Evolutionary conservation across 2,888 invertebrate species (phyloP), one percentile per base, ranked within the genome.

Genomic region (Lithosia quadra): DNA sequence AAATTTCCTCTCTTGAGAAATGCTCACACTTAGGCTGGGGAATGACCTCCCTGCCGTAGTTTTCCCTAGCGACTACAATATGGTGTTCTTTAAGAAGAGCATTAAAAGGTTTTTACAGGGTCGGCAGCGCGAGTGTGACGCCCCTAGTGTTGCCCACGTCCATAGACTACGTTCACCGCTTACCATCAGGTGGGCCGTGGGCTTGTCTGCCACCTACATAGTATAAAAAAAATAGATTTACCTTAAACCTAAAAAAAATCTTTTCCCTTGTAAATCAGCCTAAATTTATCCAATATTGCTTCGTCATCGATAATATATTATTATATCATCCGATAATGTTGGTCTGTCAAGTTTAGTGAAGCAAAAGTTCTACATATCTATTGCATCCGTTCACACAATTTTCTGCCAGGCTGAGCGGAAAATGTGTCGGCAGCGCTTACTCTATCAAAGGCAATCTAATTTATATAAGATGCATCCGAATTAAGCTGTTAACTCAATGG

Each of bases 321-420:
- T n/a, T n/a, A n/a, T n/a, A 18, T 33, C 21, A 43, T 43, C 13
- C 13, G 34, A 60, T 36, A n/a, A 21, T 60, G 10, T n/a, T 18
- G 18, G 22, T 22, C 34, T 34, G 8, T 55, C 18, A 43, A n/a
- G n/a, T n/a, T n/a, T n/a, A 49, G n/a, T 9, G 15, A 11, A 57
- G 18, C 33, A n/a, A 63, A 63, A 60, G n/a, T 60, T 53, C 24
- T 68, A 67, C 69, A 71, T 39, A 63, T 60, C 57, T 22, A 28
- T 2, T 78, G 84, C 81, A 83, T 69, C 56, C 62, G 68, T 73
- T 82, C 77, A 77, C 75, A 61, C 65, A 74, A 85, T 90, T 84
- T 80, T 78, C 69, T 71, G 76, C 82, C 81, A 69, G 63, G 63
- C 68, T 56, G 70, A 84, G 82, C 79, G 70, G 70, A 80, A 71